These are phyloP conservation scores for Agraylea sexmaculata DNA, from an alignment of 1,140 invertebrate species.

Conservation along the genomic window DNA sequence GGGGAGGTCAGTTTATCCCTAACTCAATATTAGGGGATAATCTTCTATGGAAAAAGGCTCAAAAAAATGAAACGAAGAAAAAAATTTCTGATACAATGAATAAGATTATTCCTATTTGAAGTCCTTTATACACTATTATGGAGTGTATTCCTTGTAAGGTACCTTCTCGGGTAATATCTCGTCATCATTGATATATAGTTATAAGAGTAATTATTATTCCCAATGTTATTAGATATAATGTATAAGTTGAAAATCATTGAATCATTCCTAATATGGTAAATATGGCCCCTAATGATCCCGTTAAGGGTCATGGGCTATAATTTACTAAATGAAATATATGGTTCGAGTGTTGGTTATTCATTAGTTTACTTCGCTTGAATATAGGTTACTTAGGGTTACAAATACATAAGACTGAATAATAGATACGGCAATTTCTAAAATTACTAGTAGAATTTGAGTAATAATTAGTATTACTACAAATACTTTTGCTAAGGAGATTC, in stretches of 20 bases:
- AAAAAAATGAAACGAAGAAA: slow-evolving; percentile 52
- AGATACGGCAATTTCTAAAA: slow-evolving; percentile 38
- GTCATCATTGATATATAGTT: slow-evolving; percentile 50
- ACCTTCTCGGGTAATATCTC: slow-evolving; percentile 45
- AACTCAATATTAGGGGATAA: slow-evolving; percentile 49
- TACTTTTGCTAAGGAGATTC: slow-evolving; percentile 23
- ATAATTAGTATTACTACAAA: slow-evolving; percentile 32
- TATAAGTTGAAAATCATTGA: slow-evolving; percentile 38
- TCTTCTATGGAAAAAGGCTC: slow-evolving; percentile 51
- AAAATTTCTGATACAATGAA: slow-evolving; percentile 53
- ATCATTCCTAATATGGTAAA: slow-evolving; percentile 32
- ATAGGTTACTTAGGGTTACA: slow-evolving; percentile 37
- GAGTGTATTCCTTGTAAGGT: slow-evolving; percentile 43
- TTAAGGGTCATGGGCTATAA: slow-evolving; percentile 43
- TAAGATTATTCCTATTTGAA: slow-evolving; percentile 48
- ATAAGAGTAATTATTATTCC: slow-evolving; percentile 34
- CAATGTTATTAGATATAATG: slow-evolving; percentile 32
- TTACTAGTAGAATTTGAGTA: slow-evolving; percentile 39
- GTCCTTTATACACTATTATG: slow-evolving; percentile 32
- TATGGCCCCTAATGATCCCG: slow-evolving; percentile 33
- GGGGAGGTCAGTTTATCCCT: slow-evolving; percentile 44
- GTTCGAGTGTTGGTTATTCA: slow-evolving; percentile 34
- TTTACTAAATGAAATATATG: slow-evolving; percentile 42
- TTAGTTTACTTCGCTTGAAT: slow-evolving; percentile 41
- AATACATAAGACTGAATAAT: slow-evolving; percentile 47